Percentiles rank a stretch among this genome's conserved stretches.
These are phyloP conservation scores for Epizoanthus illoricatus DNA, from an alignment of 92 coral and sea anemone genomes.

Conservation along the genomic window DNA sequence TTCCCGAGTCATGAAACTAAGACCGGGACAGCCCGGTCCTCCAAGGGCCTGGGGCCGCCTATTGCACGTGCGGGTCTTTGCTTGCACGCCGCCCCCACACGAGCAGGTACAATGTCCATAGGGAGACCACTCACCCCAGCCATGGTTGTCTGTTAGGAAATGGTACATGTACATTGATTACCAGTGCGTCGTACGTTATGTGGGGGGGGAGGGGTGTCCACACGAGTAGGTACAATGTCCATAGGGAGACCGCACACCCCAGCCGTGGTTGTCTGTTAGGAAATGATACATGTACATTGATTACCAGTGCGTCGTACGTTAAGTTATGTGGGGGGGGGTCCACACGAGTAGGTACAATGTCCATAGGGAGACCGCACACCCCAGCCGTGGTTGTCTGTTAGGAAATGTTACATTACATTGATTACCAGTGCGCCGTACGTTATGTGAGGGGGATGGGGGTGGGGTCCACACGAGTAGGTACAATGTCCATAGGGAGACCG, in stretches of 20 bases:
- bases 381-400: too few species aligned
- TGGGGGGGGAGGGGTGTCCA: not conserved
- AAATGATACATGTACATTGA: not conserved
- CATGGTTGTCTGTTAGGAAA: not conserved
- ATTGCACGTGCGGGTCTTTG: constrained; percentile 1
- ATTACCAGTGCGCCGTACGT: too few species aligned
- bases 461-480: too few species aligned
- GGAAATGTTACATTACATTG: too few species aligned
- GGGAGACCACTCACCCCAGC: constrained; percentile 2
- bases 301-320: too few species aligned
- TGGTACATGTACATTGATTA: not conserved
- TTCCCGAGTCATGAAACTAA: not conserved
- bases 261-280: not conserved
- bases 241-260: not conserved
- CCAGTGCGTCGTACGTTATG: not conserved
- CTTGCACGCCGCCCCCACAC: not conserved
- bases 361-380: too few species aligned
- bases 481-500: too few species aligned
- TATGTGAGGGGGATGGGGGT: too few species aligned
- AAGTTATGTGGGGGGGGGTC: not conserved
- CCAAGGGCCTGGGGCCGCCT: not conserved
- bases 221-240: not conserved
- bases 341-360: too few species aligned
- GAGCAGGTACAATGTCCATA: not conserved
- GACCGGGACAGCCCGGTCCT: not conserved